phyloP scores from a whole-genome alignment of 1,140 invertebrate species.

The Meloidogyne floridensis region DNA sequence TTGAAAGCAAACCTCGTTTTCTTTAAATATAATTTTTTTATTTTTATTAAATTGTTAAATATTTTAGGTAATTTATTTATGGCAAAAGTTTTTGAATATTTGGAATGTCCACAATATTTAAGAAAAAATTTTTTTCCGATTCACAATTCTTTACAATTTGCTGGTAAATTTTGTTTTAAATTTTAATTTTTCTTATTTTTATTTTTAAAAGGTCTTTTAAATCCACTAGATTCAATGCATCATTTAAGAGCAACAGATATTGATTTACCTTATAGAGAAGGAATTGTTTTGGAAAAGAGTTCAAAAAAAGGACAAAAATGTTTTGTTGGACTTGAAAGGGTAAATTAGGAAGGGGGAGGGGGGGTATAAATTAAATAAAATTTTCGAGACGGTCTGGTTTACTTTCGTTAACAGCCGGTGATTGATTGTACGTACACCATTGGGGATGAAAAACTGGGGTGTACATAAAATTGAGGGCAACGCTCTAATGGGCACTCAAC shows the following conservation, averaged over 20 bases:
- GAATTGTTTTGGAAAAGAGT: slow-evolving; percentile 78
- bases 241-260: slow-evolving; percentile 81
- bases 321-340: slow-evolving; percentile 81
- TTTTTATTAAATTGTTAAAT: too few relatives aligned
- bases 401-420: too few relatives aligned
- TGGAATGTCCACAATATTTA: slow-evolving; percentile 96
- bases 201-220: slow-evolving; percentile 76
- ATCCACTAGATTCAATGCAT: slow-evolving; percentile 89
- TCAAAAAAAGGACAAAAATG: slow-evolving; percentile 76
- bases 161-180: slow-evolving; percentile 56
- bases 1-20: too few relatives aligned
- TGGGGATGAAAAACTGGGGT: too few relatives aligned
- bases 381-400: too few relatives aligned
- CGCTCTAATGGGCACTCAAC: too few relatives aligned
- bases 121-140: slow-evolving; percentile 85
- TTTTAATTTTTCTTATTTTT: neutral
- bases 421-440: too few relatives aligned
- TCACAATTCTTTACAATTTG: slow-evolving; percentile 72
- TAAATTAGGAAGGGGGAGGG: too few relatives aligned
- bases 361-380: too few relatives aligned
- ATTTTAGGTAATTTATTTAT: slow-evolving; percentile 75
- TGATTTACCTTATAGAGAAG: slow-evolving; percentile 76
- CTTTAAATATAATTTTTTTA: too few relatives aligned
- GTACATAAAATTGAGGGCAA: too few relatives aligned
- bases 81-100: slow-evolving; percentile 84